Evolutionary conservation across 2,797 vertebrate species (phyloP), one percentile per base, ranked within the genome.

Genomic region (Discoglossus pictus): DNA sequence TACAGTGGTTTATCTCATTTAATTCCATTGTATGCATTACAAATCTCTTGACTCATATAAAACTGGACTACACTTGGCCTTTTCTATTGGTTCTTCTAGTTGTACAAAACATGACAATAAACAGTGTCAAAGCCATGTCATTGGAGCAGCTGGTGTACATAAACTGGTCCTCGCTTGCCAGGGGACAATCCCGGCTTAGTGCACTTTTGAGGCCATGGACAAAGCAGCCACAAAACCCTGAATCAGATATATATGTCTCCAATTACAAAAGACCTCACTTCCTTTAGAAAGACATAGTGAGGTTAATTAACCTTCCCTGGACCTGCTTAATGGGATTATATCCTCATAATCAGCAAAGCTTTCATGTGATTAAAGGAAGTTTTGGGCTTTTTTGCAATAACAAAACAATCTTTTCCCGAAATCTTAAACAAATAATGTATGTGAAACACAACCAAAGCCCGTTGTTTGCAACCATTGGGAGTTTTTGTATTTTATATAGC

Each of bases 131-230:
- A 2, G 61, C 40, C 54, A 43, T 59, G 42, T 52, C 27, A 21
- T 18, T 21, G 56, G 54, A 60, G 53, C 61, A 67, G 20, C 25
- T 73, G 39, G 10, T 64, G 2, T 0, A 27, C 66, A 73, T 63
- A 25, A 25, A 65, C 42, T 8, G 17, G 50, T 77, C 47, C 11
- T 18, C 61, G 47, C 65, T 74, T 66, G 78, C 75, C 69, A 76
- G 74, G 67, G 13, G 70, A 72, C 55, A 73, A 51, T 67, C 68
- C 71, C 77, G 75, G 76, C 67, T 74, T 75, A 36, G 46, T 72
- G 75, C 70, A 52, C 18, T 68, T 23, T 17, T 51, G 36, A 51
- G 36, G 6, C 54, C 9, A 13, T 11, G 9, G 3, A 65, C 24
- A 50, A 67, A 67, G 16, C 44, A 42, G 50, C 17, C 25, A 18